Evolutionary conservation across 2,888 invertebrate genomes (phyloP).

Genomic region (Eremobia ochroleuca): DNA sequence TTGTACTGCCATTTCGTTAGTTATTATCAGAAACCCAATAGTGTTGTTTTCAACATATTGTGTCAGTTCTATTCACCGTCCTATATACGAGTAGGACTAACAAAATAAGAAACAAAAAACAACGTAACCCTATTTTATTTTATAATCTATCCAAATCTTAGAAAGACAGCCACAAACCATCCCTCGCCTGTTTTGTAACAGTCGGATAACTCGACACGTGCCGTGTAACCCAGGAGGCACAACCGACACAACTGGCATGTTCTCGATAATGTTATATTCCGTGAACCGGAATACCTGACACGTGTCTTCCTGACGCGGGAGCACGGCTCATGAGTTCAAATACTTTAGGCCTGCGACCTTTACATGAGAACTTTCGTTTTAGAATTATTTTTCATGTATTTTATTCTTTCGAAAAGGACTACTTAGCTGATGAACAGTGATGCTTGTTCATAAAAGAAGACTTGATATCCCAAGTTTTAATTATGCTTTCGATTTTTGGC

Average conservation of each 20-base stretch:
- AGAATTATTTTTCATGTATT: background rate
- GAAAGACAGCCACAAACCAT: background rate
- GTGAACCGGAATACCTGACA: constrained; percentile 41
- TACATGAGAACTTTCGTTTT: background rate
- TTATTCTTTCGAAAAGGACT: background rate
- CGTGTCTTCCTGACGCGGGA: constrained; percentile 34
- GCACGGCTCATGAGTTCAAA: constrained; percentile 1
- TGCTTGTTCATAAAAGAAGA: background rate
- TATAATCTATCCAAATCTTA: background rate
- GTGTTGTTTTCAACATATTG: background rate
- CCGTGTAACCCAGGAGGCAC: constrained; percentile 11
- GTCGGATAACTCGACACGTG: constrained; percentile 10
- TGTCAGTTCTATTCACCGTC: background rate
- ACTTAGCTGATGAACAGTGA: background rate
- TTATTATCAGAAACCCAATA: background rate
- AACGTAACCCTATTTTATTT: background rate
- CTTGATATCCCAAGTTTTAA: background rate
- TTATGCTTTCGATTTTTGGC: background rate
- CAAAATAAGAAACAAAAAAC: background rate
- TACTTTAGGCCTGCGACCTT: background rate
- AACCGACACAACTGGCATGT: constrained; percentile 30
- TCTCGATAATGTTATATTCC: constrained; percentile 33
- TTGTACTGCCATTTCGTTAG: background rate
- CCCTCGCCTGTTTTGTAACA: constrained; percentile 5
- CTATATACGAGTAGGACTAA: background rate